Evolutionary conservation across 2,888 invertebrate genomes (phyloP).

Genomic region (Hirudinaria manillensis): DNA sequence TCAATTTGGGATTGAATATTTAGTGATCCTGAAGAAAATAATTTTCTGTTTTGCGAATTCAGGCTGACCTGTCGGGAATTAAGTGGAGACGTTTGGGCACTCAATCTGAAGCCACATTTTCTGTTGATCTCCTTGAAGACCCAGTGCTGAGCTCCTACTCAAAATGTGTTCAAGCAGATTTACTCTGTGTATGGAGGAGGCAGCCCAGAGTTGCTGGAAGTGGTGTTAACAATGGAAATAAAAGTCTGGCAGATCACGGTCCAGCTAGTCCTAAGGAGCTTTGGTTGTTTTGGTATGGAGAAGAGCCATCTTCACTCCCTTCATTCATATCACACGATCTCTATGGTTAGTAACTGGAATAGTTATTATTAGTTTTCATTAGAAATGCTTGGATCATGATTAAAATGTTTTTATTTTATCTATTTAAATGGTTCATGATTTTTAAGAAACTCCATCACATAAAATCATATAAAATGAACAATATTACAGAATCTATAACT

Average conservation of each 20-base stretch:
- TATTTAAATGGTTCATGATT: not conserved
- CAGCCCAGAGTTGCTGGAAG: slow-evolving; percentile 55
- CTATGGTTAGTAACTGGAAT: slow-evolving; percentile 68
- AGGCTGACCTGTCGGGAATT: slow-evolving; percentile 98
- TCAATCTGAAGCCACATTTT: slow-evolving; percentile 30
- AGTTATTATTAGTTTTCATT: not conserved
- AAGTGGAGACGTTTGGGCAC: slow-evolving; percentile 79
- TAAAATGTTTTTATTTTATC: not conserved
- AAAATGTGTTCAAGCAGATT: slow-evolving; percentile 66
- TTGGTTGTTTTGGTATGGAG: slow-evolving; percentile 99
- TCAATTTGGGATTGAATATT: no score
- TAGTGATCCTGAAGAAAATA: not conserved
- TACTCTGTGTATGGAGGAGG: slow-evolving; percentile 95
- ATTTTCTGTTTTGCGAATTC: slow-evolving; percentile 56
- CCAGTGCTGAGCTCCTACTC: slow-evolving; percentile 56
- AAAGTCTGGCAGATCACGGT: not conserved
- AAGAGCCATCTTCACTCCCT: slow-evolving; percentile 54
- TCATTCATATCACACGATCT: slow-evolving; percentile 64
- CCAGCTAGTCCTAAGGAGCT: slow-evolving; percentile 69
- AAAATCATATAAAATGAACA: no score
- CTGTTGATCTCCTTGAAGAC: slow-evolving; percentile 47
- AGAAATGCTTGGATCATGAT: not conserved
- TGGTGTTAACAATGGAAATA: not conserved
- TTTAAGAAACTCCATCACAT: no score
- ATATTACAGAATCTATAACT: no score